phyloP scores from a whole-genome alignment of 2,797 vertebrate genomes.

The Gila robusta region DNA sequence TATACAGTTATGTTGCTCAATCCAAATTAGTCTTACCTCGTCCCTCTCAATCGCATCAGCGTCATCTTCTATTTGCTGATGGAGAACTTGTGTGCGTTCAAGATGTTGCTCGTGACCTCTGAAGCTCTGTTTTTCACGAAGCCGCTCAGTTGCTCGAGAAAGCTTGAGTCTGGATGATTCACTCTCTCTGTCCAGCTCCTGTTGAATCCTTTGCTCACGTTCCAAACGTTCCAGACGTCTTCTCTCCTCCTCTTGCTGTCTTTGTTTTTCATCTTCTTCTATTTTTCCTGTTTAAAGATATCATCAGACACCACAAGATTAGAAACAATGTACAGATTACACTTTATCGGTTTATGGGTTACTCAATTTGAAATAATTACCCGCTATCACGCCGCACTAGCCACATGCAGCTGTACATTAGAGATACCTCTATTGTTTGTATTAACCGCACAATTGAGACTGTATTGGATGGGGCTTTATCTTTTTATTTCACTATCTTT shows the following conservation, averaged over 20 bases:
- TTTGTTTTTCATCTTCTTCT: conserved; percentile 30
- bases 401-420: too few species aligned
- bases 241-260: conserved; percentile 34
- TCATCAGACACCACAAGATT: too few species aligned
- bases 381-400: too few species aligned
- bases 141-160: conserved; percentile 33
- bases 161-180: conserved; percentile 43
- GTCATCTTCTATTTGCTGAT: conserved; percentile 55
- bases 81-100: conserved; percentile 40
- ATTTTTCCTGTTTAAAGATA: conserved; percentile 42
- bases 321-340: too few species aligned
- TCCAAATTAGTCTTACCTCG: conserved; percentile 30
- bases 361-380: too few species aligned
- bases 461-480: too few species aligned
- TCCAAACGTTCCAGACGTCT: conserved; percentile 38
- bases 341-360: too few species aligned
- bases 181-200: conserved; percentile 51
- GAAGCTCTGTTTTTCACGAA: conserved; percentile 48
- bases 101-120: conserved; percentile 25
- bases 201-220: conserved; percentile 44
- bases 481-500: too few species aligned
- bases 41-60: conserved; percentile 41
- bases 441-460: too few species aligned
- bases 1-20: neutral
- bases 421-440: too few species aligned